Percentiles rank a stretch among this genome's conserved stretches.
Conservation (phyloP, 1,140 invertebrate species). For the Solen grandis region DNA sequence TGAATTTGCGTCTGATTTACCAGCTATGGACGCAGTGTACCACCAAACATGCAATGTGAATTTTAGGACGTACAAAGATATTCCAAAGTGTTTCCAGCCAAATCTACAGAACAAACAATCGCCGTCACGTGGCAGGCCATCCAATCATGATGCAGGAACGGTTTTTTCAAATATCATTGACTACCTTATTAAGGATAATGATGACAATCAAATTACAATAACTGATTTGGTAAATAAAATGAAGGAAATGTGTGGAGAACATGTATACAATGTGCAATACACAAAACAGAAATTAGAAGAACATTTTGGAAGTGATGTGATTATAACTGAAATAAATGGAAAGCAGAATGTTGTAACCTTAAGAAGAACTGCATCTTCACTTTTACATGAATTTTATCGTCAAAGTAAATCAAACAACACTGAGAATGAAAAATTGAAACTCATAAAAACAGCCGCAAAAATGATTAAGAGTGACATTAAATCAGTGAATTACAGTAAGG, state of each 20-base stretch:
- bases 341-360: conserved; percentile 55
- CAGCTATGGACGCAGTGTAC: conserved; percentile 11
- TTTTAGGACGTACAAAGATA: conserved; percentile 23
- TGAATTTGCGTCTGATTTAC: not conserved
- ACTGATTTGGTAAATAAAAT: conserved; percentile 49
- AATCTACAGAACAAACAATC: conserved; percentile 6
- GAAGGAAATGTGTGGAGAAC: conserved; percentile 31
- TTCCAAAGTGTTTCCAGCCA: conserved; percentile 14
- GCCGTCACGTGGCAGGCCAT: not conserved
- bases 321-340: conserved; percentile 54
- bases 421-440: conserved; percentile 9
- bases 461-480: conserved; percentile 50
- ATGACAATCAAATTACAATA: conserved; percentile 58
- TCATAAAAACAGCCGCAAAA: conserved; percentile 43
- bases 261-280: conserved; percentile 41
- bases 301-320: conserved; percentile 44
- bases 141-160: too few relatives aligned
- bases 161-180: conserved; percentile 39
- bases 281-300: conserved; percentile 52
- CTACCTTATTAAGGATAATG: conserved; percentile 51
- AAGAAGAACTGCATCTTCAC: conserved; percentile 19
- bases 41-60: conserved; percentile 40
- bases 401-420: not conserved
- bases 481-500: conserved; percentile 1
- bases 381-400: conserved; percentile 55